phyloP scores from a whole-genome alignment of 2,113 vertebrate genomes.

The Callorhinus ursinus region DNA sequence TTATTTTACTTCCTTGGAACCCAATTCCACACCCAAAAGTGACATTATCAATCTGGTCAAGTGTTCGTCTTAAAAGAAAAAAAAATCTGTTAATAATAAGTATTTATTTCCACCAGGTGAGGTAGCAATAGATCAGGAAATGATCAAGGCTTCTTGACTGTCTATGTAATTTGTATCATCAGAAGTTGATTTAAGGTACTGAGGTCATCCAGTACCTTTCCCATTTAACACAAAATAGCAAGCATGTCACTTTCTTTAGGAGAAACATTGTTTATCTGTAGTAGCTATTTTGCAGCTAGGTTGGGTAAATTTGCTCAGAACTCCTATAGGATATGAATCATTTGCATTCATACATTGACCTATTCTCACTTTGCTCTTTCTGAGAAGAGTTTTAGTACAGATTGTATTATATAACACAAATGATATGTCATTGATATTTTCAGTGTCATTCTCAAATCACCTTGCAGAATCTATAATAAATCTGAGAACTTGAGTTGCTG shows the following conservation, averaged over 20 bases:
- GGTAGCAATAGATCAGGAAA: constrained; percentile 2
- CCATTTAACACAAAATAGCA: constrained; percentile 60
- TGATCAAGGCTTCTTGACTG: not conserved
- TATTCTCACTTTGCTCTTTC: constrained; percentile 80
- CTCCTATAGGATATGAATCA: constrained; percentile 86
- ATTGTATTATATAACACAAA: constrained; percentile 57
- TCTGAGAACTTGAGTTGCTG: constrained; percentile 7
- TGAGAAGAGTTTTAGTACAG: constrained; percentile 69
- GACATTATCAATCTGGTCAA: constrained; percentile 19
- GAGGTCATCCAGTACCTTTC: constrained; percentile 40
- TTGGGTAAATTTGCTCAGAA: constrained; percentile 79
- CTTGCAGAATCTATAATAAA: constrained; percentile 26
- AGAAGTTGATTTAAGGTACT: constrained; percentile 15
- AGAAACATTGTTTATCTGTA: constrained; percentile 73
- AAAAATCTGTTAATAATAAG: constrained; percentile 36
- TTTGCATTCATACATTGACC: constrained; percentile 77
- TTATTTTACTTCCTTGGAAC: constrained; percentile 60
- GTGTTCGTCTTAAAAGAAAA: not conserved
- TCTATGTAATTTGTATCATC: constrained; percentile 12
- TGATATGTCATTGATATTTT: constrained; percentile 37
- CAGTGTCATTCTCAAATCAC: constrained; percentile 52
- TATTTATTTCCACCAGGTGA: not conserved
- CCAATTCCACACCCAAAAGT: constrained; percentile 50
- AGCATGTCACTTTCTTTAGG: constrained; percentile 40
- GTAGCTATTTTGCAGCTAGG: constrained; percentile 71